Evolutionary conservation across 2,113 vertebrate species (phyloP).

Genomic region (Numida meleagris): DNA sequence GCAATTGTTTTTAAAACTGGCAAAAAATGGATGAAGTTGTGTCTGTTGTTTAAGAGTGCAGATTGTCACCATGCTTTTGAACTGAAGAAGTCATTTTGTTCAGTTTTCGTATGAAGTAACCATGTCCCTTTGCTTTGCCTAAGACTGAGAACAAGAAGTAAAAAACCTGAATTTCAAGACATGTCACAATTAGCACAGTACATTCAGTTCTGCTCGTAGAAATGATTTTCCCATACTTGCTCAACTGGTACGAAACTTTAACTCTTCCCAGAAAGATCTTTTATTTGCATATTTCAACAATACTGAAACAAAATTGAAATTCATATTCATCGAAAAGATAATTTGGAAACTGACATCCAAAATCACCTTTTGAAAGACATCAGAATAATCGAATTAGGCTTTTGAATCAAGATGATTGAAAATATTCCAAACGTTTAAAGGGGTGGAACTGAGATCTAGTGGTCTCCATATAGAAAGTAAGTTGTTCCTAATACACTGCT

Average conservation of each 20-base stretch:
- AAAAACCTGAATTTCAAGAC: slow-evolving; percentile 56
- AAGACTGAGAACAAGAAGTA: neutral
- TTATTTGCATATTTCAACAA: slow-evolving; percentile 55
- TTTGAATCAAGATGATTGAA: neutral
- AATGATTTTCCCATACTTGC: slow-evolving; percentile 58
- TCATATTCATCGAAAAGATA: neutral
- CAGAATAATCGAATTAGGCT: neutral
- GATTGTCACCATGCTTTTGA: neutral
- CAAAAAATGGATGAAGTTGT: neutral
- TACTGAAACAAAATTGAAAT: neutral
- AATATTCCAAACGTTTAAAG: neutral
- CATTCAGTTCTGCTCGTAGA: neutral
- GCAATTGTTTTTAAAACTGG: neutral
- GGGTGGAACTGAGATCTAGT: neutral
- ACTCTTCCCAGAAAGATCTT: slow-evolving; percentile 22
- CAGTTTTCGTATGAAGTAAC: slow-evolving; percentile 3
- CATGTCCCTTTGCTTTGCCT: neutral
- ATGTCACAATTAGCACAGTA: neutral
- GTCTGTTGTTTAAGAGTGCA: neutral
- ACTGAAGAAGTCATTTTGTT: neutral
- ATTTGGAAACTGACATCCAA: neutral
- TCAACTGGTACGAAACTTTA: slow-evolving; percentile 3
- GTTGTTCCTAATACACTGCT: neutral
- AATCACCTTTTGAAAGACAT: neutral
- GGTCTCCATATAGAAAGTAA: neutral